These are phyloP conservation scores for Bactericera cockerelli DNA, from an alignment of 1,140 invertebrate genomes.

Conservation along the genomic window DNA sequence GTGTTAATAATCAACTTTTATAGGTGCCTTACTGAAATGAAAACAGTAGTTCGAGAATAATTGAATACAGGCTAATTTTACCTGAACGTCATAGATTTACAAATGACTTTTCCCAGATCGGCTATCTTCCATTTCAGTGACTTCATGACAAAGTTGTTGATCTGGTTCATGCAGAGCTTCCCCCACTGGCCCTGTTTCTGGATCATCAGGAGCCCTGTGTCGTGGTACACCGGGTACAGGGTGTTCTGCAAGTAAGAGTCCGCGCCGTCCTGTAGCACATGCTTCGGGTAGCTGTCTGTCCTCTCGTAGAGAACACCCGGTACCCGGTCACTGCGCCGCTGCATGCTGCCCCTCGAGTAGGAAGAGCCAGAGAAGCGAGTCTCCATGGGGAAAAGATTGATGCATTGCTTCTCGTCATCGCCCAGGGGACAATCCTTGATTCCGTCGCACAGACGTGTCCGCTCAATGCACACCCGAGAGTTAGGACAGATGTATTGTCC, in stretches of 20 bases:
- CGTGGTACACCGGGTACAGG: conserved; percentile 22
- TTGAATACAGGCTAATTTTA: too few species aligned
- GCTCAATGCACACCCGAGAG: conserved; percentile 48
- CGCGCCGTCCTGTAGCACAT: not conserved
- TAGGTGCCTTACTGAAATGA: too few species aligned
- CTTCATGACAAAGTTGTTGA: conserved; percentile 37
- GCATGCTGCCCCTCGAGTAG: conserved; percentile 44
- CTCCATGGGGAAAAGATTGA: conserved; percentile 38
- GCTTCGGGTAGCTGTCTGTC: not conserved
- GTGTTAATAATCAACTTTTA: too few species aligned
- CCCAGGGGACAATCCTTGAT: conserved; percentile 56
- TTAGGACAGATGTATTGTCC: conserved; percentile 59
- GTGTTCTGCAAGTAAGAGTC: conserved; percentile 3
- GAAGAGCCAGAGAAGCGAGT: conserved; percentile 51
- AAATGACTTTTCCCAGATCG: conserved; percentile 53
- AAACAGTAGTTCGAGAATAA: too few species aligned
- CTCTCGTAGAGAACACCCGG: not conserved
- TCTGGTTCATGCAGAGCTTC: conserved; percentile 49
- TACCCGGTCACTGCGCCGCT: not conserved
- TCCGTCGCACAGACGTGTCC: conserved; percentile 52
- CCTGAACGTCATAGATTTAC: conserved; percentile 60
- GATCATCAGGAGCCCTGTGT: conserved; percentile 47
- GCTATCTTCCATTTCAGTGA: conserved; percentile 41
- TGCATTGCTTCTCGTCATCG: conserved; percentile 66
- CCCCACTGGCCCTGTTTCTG: conserved; percentile 62